Base-by-base conservation (phyloP, 2,888 invertebrate genomes). In the Meiosimyza decipiens region DNA sequence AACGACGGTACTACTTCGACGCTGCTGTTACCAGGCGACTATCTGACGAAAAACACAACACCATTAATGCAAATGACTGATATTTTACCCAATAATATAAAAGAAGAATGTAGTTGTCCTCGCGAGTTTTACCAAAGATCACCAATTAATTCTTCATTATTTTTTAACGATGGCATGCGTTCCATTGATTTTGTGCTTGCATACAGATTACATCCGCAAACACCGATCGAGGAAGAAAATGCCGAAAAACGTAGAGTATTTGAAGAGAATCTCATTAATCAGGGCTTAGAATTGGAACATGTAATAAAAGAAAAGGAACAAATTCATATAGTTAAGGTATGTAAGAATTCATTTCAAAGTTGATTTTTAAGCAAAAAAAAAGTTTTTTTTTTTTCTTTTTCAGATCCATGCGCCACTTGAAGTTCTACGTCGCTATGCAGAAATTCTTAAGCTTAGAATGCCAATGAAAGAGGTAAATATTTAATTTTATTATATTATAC, bases 371-470 rank as follows among this genome's bases (percentile, higher is more conserved):
- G 64, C 33, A 4, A 63, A 12, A 59, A 15, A n/a, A 40, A 3
- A n/a, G 1, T 15, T 47, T 22, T 54, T 3, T 75, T 88, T 89
- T 40, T n/a, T n/a, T n/a, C n/a, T n/a, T n/a, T 40, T 5, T 67
- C 83, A 97, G 91, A 91, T 98, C 74, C 95, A 97, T 87, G 95
- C 95, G 1, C 95, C 97, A 0, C 88, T 91, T 79, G 91, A 93
- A 82, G 95, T 97, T 7, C 87, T 97, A 67, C 90, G 93, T 78
- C 90, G 95, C 80, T 97, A 97, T 87, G 92, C 95, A 74, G 98
- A 98, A 88, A 94, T 97, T 81, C 89, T 97, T 79, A 97, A 97
- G 86, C 89, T 97, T 33, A 90, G 96, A 83, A 93, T 97, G 94
- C 97, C 97, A 4, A 97, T 98, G 95, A 95, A 93, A 90, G 93